Evolutionary conservation across 2,888 invertebrate genomes (phyloP).

Genomic region (Junonia oenone): DNA sequence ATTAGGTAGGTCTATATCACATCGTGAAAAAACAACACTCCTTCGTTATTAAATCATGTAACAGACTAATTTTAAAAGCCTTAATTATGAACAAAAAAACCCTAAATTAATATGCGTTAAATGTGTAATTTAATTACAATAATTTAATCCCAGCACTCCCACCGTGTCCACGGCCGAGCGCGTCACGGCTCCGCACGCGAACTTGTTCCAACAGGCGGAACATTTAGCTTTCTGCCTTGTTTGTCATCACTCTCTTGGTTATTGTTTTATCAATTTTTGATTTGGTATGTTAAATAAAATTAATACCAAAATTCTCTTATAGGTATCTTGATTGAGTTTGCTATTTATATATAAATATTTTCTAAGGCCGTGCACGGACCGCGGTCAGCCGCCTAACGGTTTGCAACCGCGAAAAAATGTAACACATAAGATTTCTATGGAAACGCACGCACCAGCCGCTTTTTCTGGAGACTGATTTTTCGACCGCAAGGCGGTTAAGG

Average conservation of each 20-base stretch:
- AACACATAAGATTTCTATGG: too few relatives aligned
- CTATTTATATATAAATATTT: too few relatives aligned
- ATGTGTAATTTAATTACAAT: not conserved
- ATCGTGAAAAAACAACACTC: too few relatives aligned
- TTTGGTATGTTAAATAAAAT: not conserved
- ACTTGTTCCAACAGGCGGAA: conserved; percentile 12
- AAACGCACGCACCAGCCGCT: too few relatives aligned
- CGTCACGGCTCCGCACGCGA: conserved; percentile 17
- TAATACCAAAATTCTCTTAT: too few relatives aligned
- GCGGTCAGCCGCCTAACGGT: too few relatives aligned
- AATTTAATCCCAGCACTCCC: conserved; percentile 4
- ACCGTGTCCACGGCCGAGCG: conserved; percentile 8
- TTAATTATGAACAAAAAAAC: not conserved
- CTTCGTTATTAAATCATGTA: not conserved
- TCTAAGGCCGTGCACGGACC: too few relatives aligned
- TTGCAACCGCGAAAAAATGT: too few relatives aligned
- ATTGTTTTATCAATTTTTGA: not conserved
- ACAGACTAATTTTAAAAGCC: not conserved
- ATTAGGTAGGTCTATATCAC: too few relatives aligned
- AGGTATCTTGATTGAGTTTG: too few relatives aligned
- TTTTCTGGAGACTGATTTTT: too few relatives aligned
- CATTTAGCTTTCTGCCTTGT: conserved; percentile 4
- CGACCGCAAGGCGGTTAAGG: too few relatives aligned
- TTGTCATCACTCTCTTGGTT: conserved; percentile 16
- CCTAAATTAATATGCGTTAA: not conserved